Conservation (phyloP, 2,888 invertebrate genomes). For the Piscicola geometra region DNA sequence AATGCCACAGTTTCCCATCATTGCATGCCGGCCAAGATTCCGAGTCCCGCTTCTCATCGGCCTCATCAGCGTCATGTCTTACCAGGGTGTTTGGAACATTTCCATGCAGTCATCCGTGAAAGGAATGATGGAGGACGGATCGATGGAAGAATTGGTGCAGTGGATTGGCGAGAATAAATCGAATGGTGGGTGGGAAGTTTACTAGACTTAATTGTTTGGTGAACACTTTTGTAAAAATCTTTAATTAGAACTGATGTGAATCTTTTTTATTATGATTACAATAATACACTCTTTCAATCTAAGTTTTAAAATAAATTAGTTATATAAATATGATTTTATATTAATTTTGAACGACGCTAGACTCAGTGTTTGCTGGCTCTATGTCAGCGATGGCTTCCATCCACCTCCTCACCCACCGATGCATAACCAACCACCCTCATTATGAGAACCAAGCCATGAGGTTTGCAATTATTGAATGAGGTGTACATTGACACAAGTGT, state of each 20-base stretch:
- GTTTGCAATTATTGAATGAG: too few relatives aligned
- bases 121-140: conserved; percentile 12
- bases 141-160: neutral
- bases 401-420: conserved; percentile 9
- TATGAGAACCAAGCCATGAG: conserved; percentile 23
- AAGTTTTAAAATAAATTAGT: neutral
- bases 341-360: too few relatives aligned
- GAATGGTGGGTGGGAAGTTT: too few relatives aligned
- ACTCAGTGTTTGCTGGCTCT: conserved; percentile 30
- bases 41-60: neutral
- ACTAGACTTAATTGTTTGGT: too few relatives aligned
- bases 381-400: conserved; percentile 27
- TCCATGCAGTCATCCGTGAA: conserved; percentile 4
- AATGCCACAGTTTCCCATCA: neutral
- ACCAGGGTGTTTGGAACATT: conserved; percentile 21
- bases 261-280: neutral
- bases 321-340: neutral
- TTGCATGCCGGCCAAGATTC: neutral
- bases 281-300: too few relatives aligned
- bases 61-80: neutral
- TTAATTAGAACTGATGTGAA: too few relatives aligned
- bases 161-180: conserved; percentile 22
- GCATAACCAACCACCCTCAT: conserved; percentile 31
- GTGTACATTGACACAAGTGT: neutral
- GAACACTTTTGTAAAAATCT: too few relatives aligned